Evolutionary conservation across 2,113 vertebrate species (phyloP).

Genomic region (Nothocercus julius): DNA sequence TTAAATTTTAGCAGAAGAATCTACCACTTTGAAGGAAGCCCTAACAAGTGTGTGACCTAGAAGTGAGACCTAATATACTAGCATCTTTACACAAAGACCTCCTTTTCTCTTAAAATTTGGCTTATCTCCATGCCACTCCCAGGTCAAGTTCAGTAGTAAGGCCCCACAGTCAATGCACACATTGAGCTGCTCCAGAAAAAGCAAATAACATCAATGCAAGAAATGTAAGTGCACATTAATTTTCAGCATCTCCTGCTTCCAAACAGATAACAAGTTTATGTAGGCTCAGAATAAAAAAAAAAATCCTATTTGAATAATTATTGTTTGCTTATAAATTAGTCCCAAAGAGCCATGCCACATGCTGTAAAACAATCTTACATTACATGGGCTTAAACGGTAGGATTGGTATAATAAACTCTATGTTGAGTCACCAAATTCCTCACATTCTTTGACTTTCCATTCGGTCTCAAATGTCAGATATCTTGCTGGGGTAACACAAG

Average conservation of each 20-base stretch:
- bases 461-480: slow-evolving; percentile 81
- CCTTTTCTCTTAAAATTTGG: slow-evolving; percentile 65
- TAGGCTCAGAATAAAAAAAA: neutral
- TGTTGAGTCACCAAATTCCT: slow-evolving; percentile 89
- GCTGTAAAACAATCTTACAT: slow-evolving; percentile 65
- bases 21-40: slow-evolving; percentile 64
- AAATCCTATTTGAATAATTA: slow-evolving; percentile 55
- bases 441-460: slow-evolving; percentile 82
- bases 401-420: slow-evolving; percentile 67
- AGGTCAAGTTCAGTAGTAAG: slow-evolving; percentile 60
- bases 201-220: neutral
- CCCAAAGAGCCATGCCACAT: slow-evolving; percentile 65
- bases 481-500: slow-evolving; percentile 64
- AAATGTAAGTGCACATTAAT: slow-evolving; percentile 44
- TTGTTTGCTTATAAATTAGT: slow-evolving; percentile 76
- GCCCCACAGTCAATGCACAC: slow-evolving; percentile 7
- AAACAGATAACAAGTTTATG: slow-evolving; percentile 64
- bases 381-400: slow-evolving; percentile 41
- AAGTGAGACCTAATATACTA: slow-evolving; percentile 51
- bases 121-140: slow-evolving; percentile 63
- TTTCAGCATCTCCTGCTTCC: slow-evolving; percentile 32
- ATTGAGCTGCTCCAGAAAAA: slow-evolving; percentile 57
- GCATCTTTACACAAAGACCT: slow-evolving; percentile 44
- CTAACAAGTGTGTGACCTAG: slow-evolving; percentile 68
- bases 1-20: slow-evolving; percentile 73